Percentiles rank a stretch among this genome's conserved stretches.
These are phyloP conservation scores for Oryctolagus cuniculus DNA, from an alignment of 2,113 vertebrate genomes.

Conservation along the genomic window DNA sequence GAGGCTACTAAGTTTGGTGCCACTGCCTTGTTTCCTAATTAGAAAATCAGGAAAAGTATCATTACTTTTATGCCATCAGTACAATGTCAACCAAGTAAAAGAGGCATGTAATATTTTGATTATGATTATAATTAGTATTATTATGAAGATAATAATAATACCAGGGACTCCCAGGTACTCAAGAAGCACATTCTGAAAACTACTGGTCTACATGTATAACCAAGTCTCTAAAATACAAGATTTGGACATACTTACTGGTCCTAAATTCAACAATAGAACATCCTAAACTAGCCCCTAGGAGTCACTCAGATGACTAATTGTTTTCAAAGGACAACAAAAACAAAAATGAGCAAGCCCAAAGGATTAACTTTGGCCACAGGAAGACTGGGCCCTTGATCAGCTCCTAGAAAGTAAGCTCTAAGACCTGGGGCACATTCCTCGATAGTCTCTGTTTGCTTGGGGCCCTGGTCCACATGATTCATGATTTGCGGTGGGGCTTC, in stretches of 20 bases:
- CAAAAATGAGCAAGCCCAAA: not conserved
- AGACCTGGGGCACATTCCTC: not conserved
- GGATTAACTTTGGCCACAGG: constrained; percentile 7
- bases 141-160: not conserved
- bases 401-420: not conserved
- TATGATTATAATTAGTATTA: not conserved
- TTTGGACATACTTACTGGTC: not conserved
- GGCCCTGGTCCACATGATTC: not conserved
- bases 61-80: not conserved
- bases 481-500: not conserved
- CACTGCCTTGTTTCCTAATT: not conserved
- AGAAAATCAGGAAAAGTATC: not conserved
- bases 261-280: not conserved
- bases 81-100: constrained; percentile 3
- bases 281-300: not conserved
- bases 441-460: not conserved
- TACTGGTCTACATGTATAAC: not conserved
- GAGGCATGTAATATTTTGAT: not conserved
- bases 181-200: not conserved
- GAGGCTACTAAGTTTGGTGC: not conserved
- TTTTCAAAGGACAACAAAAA: not conserved
- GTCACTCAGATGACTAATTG: not conserved
- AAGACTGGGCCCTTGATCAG: not conserved
- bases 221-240: not conserved
- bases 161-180: not conserved